Evolutionary conservation across 2,797 vertebrate genomes (phyloP).

Genomic region (Simalia tracyae): DNA sequence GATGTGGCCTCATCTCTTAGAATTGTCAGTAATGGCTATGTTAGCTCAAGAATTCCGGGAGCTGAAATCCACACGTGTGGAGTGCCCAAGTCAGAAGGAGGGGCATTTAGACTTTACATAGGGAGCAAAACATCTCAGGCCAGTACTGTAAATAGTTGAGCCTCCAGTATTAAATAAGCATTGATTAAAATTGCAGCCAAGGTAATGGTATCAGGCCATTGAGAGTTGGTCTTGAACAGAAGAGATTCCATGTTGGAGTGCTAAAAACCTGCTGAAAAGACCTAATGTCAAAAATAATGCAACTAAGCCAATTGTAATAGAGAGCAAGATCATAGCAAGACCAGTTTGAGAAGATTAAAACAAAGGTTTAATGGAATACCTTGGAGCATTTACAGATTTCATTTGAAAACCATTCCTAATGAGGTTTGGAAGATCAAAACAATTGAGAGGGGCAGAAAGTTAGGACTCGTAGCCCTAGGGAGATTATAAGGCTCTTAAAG

Average conservation of each 20-base stretch:
- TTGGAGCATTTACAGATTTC: slow-evolving; percentile 71
- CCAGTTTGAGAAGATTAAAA: slow-evolving; percentile 71
- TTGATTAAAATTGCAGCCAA: slow-evolving; percentile 24
- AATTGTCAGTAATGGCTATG: neutral
- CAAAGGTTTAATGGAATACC: slow-evolving; percentile 62
- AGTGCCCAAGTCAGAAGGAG: neutral
- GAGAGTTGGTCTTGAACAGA: slow-evolving; percentile 12
- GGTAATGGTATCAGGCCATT: slow-evolving; percentile 50
- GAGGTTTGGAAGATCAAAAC: slow-evolving; percentile 67
- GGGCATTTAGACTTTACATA: neutral
- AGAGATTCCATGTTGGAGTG: slow-evolving; percentile 31
- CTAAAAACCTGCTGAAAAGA: slow-evolving; percentile 52
- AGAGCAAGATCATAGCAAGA: slow-evolving; percentile 60
- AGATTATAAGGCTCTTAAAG: slow-evolving; percentile 38
- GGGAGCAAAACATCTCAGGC: neutral
- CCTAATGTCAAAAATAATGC: slow-evolving; percentile 56
- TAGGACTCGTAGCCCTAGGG: slow-evolving; percentile 34
- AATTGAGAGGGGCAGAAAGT: slow-evolving; percentile 39
- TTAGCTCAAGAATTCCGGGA: neutral
- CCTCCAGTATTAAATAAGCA: neutral
- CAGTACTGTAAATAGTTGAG: neutral
- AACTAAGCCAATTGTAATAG: slow-evolving; percentile 42
- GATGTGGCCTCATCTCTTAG: neutral
- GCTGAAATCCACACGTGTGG: neutral
- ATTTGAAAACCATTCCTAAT: slow-evolving; percentile 74